A percentile compares a stretch with the other conserved stretches of the same genome.
Conservation (phyloP, 2,113 vertebrate genomes). For the Nothobranchius kuhntae region DNA sequence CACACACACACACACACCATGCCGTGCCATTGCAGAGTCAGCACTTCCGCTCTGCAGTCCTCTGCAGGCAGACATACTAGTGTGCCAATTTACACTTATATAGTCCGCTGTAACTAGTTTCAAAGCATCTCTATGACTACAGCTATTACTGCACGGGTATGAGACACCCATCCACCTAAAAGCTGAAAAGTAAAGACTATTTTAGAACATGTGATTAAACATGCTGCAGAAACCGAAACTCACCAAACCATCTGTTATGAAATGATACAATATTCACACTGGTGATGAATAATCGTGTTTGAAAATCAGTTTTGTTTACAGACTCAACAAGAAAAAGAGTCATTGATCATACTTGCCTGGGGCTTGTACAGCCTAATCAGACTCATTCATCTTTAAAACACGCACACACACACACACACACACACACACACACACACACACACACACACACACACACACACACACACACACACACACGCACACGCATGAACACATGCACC, state of each 20-base stretch:
- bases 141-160: background rate
- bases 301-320: too few species aligned
- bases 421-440: too few species aligned
- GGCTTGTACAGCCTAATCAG: too few species aligned
- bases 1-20: conserved; percentile 1
- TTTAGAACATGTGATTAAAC: background rate
- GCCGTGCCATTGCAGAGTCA: conserved; percentile 54
- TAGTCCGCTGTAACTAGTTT: conserved; percentile 19
- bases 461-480: too few species aligned
- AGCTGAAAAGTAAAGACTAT: background rate
- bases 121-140: conserved; percentile 7
- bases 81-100: conserved; percentile 49
- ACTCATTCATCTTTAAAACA: too few species aligned
- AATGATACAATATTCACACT: too few species aligned
- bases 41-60: conserved; percentile 63
- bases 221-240: background rate
- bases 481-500: too few species aligned
- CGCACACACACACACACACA: too few species aligned
- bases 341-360: too few species aligned
- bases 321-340: too few species aligned
- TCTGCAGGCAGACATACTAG: conserved; percentile 62
- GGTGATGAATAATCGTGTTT: too few species aligned
- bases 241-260: background rate
- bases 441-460: too few species aligned
- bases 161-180: conserved; percentile 5